These are phyloP conservation scores for Erynnis tages DNA, from an alignment of 2,888 invertebrate species.

Conservation along the genomic window DNA sequence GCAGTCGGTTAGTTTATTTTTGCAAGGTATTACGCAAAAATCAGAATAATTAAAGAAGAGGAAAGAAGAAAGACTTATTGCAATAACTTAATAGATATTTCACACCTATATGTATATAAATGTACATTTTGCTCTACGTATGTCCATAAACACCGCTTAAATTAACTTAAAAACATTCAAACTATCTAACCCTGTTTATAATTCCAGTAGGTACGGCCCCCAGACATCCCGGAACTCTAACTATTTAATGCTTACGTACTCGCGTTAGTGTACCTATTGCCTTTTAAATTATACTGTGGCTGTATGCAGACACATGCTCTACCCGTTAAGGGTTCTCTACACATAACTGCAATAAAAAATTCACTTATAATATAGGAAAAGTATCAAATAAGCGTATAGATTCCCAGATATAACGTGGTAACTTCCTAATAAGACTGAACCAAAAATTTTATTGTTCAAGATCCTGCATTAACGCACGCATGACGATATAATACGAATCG, in stretches of 20 bases:
- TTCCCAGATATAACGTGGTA: no score
- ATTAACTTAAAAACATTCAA: constrained; percentile 3
- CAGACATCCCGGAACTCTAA: constrained; percentile 3
- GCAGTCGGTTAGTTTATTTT: no score
- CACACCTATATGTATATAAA: not conserved
- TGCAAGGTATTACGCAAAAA: no score
- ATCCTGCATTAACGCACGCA: no score
- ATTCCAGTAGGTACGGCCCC: not conserved
- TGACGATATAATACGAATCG: no score
- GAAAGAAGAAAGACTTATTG: not conserved
- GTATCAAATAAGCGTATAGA: no score
- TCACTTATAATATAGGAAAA: no score
- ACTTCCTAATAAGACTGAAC: no score
- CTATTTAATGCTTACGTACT: constrained; percentile 9
- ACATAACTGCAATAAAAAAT: no score
- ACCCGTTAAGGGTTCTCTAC: constrained; percentile 5
- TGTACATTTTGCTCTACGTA: not conserved
- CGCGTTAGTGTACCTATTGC: constrained; percentile 9
- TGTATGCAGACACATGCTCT: constrained; percentile 17
- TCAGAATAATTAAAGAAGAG: not conserved
- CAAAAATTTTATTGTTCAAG: no score
- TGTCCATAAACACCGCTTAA: constrained; percentile 1
- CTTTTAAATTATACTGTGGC: constrained; percentile 19
- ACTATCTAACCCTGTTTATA: constrained; percentile 8
- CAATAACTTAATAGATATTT: constrained; percentile 1